Base-by-base conservation (phyloP, 2,888 invertebrate genomes). In the Chymomyza fuscimana region DNA sequence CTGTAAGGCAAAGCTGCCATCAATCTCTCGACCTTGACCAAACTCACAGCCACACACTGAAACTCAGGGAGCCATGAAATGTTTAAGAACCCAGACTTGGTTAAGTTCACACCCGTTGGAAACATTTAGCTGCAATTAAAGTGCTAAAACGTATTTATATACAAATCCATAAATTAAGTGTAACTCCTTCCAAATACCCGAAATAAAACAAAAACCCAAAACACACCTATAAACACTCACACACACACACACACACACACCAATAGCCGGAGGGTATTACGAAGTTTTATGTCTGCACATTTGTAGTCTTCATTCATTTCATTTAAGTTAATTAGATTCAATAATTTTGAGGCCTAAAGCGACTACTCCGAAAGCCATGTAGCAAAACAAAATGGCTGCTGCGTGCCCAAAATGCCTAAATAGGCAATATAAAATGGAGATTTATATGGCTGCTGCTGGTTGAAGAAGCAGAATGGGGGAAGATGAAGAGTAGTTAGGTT, bases 251-350 rank as follows among this genome's bases (percentile, higher is more conserved):
- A 12, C 25, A 36, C 22, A 54, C 19, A 51, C 22, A n/a, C 10
- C 16, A 32, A 32, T 32, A 32, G 46, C 65, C 65, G 67, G 25
- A 61, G 62, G 54, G 22, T 16, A 50, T 65, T 56, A 54, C 32
- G 50, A 46, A 40, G 54, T 73, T 52, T 69, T 67, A 61, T 22
- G 56, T 36, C 56, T 56, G 71, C 72, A 64, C 74, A 80, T 79
- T 76, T 81, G 85, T 70, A 77, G 82, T 80, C 81, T 84, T 86
- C 87, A 88, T 89, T 87, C 89, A 87, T 89, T 86, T 86, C 89
- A 89, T 89, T 89, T 82, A 81, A 89, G 88, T 89, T 89, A 88
- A 88, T 89, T 88, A 88, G 83, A 89, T 88, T 88, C 90, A 78
- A 85, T 86, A 86, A 89, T 86, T 86, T 86, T 86, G 81, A 89